phyloP scores from a whole-genome alignment of 2,888 invertebrate species.

The Sialis lutaria region DNA sequence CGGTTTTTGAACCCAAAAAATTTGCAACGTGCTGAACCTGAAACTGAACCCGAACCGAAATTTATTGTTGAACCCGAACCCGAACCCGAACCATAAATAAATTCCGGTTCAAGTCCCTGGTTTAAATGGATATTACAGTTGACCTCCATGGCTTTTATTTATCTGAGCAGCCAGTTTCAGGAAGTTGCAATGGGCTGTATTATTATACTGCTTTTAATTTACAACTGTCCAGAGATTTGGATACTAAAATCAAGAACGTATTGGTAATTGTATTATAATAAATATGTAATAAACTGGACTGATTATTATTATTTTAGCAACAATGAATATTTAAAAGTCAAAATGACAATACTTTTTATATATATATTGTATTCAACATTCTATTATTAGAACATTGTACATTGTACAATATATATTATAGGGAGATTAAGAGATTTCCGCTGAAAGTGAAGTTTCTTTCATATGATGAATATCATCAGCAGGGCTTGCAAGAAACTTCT shows the following conservation, averaged over 20 bases:
- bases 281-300: too few relatives aligned
- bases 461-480: conserved; percentile 68
- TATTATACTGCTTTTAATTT: conserved; percentile 34
- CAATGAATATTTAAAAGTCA: too few relatives aligned
- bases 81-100: too few relatives aligned
- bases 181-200: conserved; percentile 59
- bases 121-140: conserved; percentile 81
- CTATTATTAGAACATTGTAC: too few relatives aligned
- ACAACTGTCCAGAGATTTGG: conserved; percentile 46
- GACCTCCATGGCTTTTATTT: conserved; percentile 49
- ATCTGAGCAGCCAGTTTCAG: conserved; percentile 65
- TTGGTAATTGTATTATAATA: conserved; percentile 30
- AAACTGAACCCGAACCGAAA: too few relatives aligned
- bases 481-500: conserved; percentile 65
- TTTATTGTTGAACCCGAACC: too few relatives aligned
- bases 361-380: background rate
- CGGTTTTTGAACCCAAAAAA: too few relatives aligned
- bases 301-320: too few relatives aligned
- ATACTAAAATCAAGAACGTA: conserved; percentile 31
- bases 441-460: conserved; percentile 50
- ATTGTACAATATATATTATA: conserved; percentile 17
- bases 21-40: too few relatives aligned
- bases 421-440: conserved; percentile 57
- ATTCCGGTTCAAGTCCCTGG: too few relatives aligned
- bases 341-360: background rate